phyloP scores from a whole-genome alignment of 2,888 invertebrate genomes.

The Hartigia nigra region DNA sequence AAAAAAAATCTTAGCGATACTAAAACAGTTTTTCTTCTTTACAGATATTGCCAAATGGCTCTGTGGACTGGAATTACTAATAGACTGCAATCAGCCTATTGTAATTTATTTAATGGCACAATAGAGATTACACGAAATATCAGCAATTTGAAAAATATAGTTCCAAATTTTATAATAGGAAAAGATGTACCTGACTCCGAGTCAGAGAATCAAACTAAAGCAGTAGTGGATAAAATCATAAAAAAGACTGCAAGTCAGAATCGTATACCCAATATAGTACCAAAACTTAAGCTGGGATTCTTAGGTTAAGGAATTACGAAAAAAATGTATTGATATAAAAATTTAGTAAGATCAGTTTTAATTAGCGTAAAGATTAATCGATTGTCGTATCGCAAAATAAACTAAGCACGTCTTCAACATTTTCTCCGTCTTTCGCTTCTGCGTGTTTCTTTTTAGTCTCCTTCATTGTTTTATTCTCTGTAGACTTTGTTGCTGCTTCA shows the following conservation, averaged over 20 bases:
- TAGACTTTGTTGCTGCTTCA: neutral
- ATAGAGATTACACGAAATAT: slow-evolving; percentile 25
- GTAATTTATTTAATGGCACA: slow-evolving; percentile 55
- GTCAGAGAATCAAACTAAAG: neutral
- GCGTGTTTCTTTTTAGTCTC: neutral
- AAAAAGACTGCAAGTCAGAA: neutral
- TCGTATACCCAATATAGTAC: neutral
- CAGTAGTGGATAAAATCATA: neutral
- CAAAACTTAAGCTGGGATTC: neutral
- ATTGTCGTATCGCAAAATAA: slow-evolving; percentile 33
- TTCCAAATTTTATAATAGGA: neutral
- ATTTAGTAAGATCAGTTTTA: neutral
- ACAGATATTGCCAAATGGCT: slow-evolving; percentile 76
- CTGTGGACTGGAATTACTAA: slow-evolving; percentile 75
- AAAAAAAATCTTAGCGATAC: neutral
- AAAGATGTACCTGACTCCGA: neutral
- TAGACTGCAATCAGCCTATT: slow-evolving; percentile 69
- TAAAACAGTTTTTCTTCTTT: neutral
- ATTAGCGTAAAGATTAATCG: slow-evolving; percentile 8
- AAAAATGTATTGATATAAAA: neutral
- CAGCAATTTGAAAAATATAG: neutral
- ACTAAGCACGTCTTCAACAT: slow-evolving; percentile 28
- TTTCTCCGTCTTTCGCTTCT: neutral
- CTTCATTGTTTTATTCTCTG: neutral
- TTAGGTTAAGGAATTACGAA: neutral